Percentiles rank a stretch among this genome's conserved stretches.
Conservation (phyloP, 2,888 invertebrate genomes). For the Slavum lentiscoides region DNA sequence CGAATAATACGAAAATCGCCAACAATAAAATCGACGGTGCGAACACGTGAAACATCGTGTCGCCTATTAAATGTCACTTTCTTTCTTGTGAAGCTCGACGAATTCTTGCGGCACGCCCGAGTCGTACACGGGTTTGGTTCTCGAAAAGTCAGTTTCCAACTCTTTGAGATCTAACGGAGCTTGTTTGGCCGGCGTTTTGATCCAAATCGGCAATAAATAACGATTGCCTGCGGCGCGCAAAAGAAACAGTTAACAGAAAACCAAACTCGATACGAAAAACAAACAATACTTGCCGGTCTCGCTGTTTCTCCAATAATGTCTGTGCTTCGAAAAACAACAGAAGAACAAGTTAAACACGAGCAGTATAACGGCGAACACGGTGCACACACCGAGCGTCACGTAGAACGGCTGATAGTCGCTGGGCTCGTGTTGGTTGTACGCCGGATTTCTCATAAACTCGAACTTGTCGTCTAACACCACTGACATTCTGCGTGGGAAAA, state of each 20-base stretch:
- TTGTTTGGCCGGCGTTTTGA: slow-evolving; percentile 79
- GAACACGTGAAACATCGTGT: slow-evolving; percentile 72
- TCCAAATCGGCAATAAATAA: slow-evolving; percentile 83
- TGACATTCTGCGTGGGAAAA: slow-evolving; percentile 50
- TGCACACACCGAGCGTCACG: slow-evolving; percentile 76
- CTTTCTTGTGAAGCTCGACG: slow-evolving; percentile 74
- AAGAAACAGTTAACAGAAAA: too few species aligned
- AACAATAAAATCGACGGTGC: slow-evolving; percentile 78
- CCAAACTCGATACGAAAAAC: not conserved
- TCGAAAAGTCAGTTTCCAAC: slow-evolving; percentile 61
- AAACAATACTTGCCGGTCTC: slow-evolving; percentile 68
- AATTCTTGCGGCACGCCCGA: slow-evolving; percentile 62
- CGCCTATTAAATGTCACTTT: slow-evolving; percentile 75
- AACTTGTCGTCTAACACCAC: slow-evolving; percentile 64
- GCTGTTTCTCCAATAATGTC: slow-evolving; percentile 79
- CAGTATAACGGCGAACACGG: slow-evolving; percentile 71
- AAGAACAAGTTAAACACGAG: slow-evolving; percentile 77
- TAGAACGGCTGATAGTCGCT: slow-evolving; percentile 87
- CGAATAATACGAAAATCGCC: slow-evolving; percentile 71
- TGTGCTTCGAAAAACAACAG: slow-evolving; percentile 80
- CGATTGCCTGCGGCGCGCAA: slow-evolving; percentile 69
- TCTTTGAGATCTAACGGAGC: slow-evolving; percentile 80
- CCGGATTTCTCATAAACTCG: slow-evolving; percentile 68
- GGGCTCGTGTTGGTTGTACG: slow-evolving; percentile 65
- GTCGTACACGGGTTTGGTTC: slow-evolving; percentile 57